Evolutionary conservation across 2,113 vertebrate species (phyloP), one percentile per base, ranked within the genome.

Genomic region (Melanostigma gelatinosum): DNA sequence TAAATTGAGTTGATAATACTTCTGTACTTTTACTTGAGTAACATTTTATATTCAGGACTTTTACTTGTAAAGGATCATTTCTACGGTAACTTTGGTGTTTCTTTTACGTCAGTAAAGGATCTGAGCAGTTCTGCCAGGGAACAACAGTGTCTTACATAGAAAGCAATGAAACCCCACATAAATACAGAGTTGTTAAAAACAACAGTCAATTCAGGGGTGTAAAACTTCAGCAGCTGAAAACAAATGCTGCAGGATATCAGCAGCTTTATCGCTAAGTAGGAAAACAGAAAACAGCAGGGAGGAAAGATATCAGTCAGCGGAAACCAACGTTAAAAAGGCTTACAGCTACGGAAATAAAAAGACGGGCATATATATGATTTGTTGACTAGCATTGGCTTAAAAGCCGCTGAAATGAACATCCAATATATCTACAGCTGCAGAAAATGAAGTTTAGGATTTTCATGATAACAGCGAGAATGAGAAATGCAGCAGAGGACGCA

Each of bases 401-500:
- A 77, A 74, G 54, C 40, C 63, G 83, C 84, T 85, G 85, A 85
- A 75, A 85, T 82, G 80, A 66, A 87, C 82, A 83, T 62, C 64
- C 36, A 66, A 62, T 63, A 58, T 76, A 82, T 86, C 69, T 80
- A 40, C 40, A 60, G 58, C 74, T 74, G 79, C 85, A 83, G 74
- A 80, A 69, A 68, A 6, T 38, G 44, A 65, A 27, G 70, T 48
- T 74, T 36, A 55, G 44, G 54, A 72, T 71, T 68, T 44, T 69
- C 40, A 34, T 72, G 76, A 83, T 64, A 52, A 44, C 58, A 64
- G 57, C 44, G 69, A 27, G 11, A 29, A 27, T 58, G 55, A 27
- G 24, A 9, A 24, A 82, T 0, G 55, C 73, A 44, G 74, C 69
- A 48, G 63, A 64, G 68, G 73, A 60, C 52, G 75, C 72, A 80